Base-by-base conservation (phyloP, 2,113 vertebrate genomes). In the Parus major region DNA sequence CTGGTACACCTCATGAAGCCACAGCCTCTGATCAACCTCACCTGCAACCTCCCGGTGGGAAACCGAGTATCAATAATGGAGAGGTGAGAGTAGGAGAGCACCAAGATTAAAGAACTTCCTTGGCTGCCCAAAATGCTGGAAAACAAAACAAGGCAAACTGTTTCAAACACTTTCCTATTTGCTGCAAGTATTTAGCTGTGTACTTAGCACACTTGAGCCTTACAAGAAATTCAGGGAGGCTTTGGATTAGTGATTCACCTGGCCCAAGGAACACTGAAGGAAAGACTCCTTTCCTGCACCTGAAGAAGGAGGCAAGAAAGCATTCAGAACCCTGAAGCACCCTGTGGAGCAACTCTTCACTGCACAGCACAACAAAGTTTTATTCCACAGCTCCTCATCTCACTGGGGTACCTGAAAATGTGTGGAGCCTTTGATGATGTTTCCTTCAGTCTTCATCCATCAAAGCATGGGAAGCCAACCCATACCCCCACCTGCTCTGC, bases 1-100 rank as follows among this genome's bases (percentile, higher is more conserved):
- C 49, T 84, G 47, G 75, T 82, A 36, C 50, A 77, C 46, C 61
- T 64, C 27, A 12, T 46, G 27, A 93, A 95, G 73, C 11, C 69
- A 53, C 57, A 91, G 75, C n/a, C 77, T 91, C 94, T 93, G 82
- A 95, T 92, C 88, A 91, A 69, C 70, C 19, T 17, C 28, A 60
- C 75, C 64, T 63, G 21, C 86, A 73, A 86, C 47, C 28, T 88
- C 86, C 90, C 46, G 42, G 23, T 57, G 64, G 24, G 72, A 94
- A 93, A 55, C 19, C 10, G 47, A 86, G 4, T 31, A 21, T 33
- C 72, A 50, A 33, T 86, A 94, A 94, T 20, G 14, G 82, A 77
- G 72, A 93, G 85, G 55, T 76, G 84, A 96, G 61, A 84, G 55
- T 7, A 22, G 60, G 52, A 86, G 88, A 52, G 31, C 73, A 82